Conservation (phyloP, 2,797 vertebrate genomes). For the Pagetopsis macropterus region DNA sequence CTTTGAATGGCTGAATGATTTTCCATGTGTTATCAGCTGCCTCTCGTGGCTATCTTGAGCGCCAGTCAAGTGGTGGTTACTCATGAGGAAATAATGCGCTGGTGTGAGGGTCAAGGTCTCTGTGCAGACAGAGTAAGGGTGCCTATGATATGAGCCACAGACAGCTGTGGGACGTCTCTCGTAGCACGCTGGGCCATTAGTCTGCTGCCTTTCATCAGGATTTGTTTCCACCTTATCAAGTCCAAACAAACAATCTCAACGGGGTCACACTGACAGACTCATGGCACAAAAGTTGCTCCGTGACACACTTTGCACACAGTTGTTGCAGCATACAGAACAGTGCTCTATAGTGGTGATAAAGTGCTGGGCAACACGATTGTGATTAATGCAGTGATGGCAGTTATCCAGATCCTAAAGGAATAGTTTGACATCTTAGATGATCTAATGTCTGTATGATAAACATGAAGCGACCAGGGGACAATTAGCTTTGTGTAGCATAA, state of each 20-base stretch:
- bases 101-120: constrained; percentile 71
- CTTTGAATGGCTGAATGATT: constrained; percentile 49
- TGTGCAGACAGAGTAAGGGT: constrained; percentile 35
- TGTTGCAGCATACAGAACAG: constrained; percentile 4
- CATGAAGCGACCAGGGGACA: neutral
- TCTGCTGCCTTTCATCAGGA: constrained; percentile 46
- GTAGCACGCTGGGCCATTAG: constrained; percentile 33
- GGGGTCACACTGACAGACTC: constrained; percentile 26
- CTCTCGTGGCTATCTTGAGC: constrained; percentile 63
- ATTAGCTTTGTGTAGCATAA: constrained; percentile 3
- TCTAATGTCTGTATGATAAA: neutral
- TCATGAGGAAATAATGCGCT: constrained; percentile 78
- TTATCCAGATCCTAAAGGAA: neutral
- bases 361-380: constrained; percentile 22
- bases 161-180: constrained; percentile 47
- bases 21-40: constrained; percentile 79
- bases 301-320: constrained; percentile 28
- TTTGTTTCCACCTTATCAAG: constrained; percentile 61
- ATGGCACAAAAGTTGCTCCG: constrained; percentile 28
- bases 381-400: constrained; percentile 8
- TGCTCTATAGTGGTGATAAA: constrained; percentile 2
- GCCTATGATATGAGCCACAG: constrained; percentile 55
- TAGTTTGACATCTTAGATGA: constrained; percentile 20
- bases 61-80: constrained; percentile 73
- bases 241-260: constrained; percentile 48